A percentile compares a stretch with the other conserved stretches of the same genome.
These are phyloP conservation scores for Xiphophorus birchmanni DNA, from an alignment of 2,797 vertebrate genomes.

Conservation along the genomic window DNA sequence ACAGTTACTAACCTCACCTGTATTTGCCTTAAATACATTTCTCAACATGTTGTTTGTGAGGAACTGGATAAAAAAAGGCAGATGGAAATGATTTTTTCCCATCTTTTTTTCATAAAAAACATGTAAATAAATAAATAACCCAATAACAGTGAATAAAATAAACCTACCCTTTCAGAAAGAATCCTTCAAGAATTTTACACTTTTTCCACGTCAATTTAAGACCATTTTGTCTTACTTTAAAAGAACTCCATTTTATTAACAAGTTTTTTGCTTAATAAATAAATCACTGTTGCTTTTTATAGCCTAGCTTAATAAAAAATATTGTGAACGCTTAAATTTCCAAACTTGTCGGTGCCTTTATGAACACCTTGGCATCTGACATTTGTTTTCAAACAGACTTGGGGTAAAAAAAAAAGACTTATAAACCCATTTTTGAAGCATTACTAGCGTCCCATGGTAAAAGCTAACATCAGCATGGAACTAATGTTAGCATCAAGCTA, in stretches of 20 bases:
- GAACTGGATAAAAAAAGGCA: background rate
- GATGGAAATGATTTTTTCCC: background rate
- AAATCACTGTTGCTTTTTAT: background rate
- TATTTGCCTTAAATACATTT: background rate
- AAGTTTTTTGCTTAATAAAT: background rate
- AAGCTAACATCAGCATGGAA: conserved; percentile 3
- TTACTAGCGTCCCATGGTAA: background rate
- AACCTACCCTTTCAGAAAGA: background rate
- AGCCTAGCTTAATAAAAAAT: background rate
- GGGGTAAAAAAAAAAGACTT: conserved; percentile 3
- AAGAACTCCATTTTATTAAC: background rate
- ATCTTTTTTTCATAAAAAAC: background rate
- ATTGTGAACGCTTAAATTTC: background rate
- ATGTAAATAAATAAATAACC: background rate
- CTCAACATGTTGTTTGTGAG: background rate
- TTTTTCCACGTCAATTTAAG: background rate
- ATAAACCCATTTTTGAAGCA: conserved; percentile 1
- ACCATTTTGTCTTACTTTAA: background rate
- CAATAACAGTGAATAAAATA: background rate
- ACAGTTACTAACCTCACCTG: background rate
- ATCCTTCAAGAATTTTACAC: background rate
- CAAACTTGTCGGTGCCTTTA: background rate
- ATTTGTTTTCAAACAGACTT: conserved; percentile 8
- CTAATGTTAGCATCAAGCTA: background rate
- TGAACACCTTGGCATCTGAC: background rate